Evolutionary conservation across 1,140 invertebrate species (phyloP).

Genomic region (Helicoverpa armigera): DNA sequence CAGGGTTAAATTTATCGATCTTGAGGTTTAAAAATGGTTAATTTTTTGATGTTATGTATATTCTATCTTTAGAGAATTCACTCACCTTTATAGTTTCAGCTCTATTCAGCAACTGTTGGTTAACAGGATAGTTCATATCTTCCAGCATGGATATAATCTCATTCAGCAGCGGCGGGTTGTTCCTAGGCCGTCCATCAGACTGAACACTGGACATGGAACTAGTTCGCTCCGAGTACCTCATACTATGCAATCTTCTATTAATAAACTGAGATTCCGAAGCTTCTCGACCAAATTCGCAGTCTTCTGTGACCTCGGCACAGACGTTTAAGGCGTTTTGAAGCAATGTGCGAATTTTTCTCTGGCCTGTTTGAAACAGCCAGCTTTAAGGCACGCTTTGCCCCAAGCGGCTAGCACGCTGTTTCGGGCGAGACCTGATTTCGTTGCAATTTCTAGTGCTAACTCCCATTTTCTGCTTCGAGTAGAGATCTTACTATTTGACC

Average conservation of each 20-base stretch:
- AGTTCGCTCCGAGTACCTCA: conserved; percentile 69
- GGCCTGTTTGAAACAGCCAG: conserved; percentile 92
- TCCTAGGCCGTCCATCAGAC: conserved; percentile 84
- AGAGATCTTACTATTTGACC: conserved; percentile 84
- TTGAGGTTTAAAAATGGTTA: too few relatives aligned
- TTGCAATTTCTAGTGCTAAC: conserved; percentile 94
- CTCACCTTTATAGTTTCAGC: conserved; percentile 82
- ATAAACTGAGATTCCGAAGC: conserved; percentile 73
- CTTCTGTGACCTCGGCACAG: conserved; percentile 70
- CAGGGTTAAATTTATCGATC: too few relatives aligned
- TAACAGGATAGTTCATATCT: conserved; percentile 84
- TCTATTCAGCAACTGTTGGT: conserved; percentile 78
- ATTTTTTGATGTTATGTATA: too few relatives aligned
- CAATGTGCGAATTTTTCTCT: conserved; percentile 89
- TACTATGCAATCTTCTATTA: conserved; percentile 65
- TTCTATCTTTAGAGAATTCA: not conserved
- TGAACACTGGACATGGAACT: conserved; percentile 71
- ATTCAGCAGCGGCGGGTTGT: conserved; percentile 89
- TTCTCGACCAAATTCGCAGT: conserved; percentile 75
- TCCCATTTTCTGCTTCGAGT: conserved; percentile 93
- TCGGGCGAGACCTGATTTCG: conserved; percentile 93
- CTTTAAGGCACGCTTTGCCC: conserved; percentile 93
- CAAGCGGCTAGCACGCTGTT: conserved; percentile 94
- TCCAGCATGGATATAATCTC: conserved; percentile 91
- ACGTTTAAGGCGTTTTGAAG: conserved; percentile 83